phyloP scores from a whole-genome alignment of 2,888 invertebrate genomes.

The Eupsilia transversa region DNA sequence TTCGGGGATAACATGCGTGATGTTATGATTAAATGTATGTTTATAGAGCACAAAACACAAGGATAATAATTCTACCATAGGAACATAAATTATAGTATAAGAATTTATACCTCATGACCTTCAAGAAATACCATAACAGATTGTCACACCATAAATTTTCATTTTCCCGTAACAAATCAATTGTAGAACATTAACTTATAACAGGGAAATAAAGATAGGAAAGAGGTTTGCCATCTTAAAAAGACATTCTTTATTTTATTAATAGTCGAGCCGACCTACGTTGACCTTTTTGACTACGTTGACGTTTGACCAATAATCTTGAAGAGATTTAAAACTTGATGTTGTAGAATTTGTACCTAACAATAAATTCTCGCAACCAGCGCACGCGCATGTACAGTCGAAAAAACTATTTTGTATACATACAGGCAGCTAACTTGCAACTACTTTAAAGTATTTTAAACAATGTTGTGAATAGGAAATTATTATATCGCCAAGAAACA shows the following conservation, averaged over 20 bases:
- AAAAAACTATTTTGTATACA: background rate
- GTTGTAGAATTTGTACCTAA: background rate
- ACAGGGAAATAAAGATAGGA: background rate
- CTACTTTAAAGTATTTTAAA: too few species aligned
- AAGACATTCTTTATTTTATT: background rate
- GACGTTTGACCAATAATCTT: too few species aligned
- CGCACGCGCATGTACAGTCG: background rate
- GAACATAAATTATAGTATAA: background rate
- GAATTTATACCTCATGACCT: background rate
- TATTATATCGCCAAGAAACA: too few species aligned
- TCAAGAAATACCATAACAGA: slow-evolving; percentile 3
- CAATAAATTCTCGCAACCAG: background rate
- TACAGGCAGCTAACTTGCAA: background rate
- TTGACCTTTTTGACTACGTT: too few species aligned
- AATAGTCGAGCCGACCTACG: too few species aligned
- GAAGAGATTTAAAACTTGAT: too few species aligned
- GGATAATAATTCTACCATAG: background rate
- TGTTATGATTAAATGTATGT: background rate
- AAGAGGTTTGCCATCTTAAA: background rate
- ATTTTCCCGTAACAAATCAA: slow-evolving; percentile 41
- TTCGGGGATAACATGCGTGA: background rate
- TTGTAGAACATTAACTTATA: slow-evolving; percentile 16
- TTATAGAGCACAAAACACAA: background rate
- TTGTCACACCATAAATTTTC: slow-evolving; percentile 16
- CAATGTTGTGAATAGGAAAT: background rate